Percentiles rank a stretch among this genome's conserved stretches.
Conservation (phyloP, 2,888 invertebrate genomes). For the Steinernema hermaphroditum region DNA sequence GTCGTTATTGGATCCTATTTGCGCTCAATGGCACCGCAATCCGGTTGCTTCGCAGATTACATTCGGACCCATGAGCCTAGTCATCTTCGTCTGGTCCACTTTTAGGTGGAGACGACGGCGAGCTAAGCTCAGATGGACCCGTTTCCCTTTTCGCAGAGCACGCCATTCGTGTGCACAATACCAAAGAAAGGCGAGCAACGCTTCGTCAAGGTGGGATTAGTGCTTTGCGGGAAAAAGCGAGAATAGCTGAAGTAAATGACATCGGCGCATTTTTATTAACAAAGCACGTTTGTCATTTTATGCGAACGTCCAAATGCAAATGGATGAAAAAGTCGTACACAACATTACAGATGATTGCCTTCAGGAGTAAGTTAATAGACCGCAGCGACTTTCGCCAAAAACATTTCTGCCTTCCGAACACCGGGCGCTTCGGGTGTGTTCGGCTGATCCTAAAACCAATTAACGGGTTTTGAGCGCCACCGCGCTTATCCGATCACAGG, state of each 20-base stretch:
- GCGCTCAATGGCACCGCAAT: conserved; percentile 25
- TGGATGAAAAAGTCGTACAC: too few relatives aligned
- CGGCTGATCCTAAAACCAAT: conserved; percentile 23
- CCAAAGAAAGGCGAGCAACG: neutral
- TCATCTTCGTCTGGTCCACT: neutral
- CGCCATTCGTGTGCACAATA: neutral
- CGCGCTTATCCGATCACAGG: conserved; percentile 30
- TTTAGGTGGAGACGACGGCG: conserved; percentile 7
- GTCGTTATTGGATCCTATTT: conserved; percentile 28
- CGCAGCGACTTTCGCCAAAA: conserved; percentile 31
- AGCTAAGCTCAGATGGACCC: neutral
- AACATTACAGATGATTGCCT: too few relatives aligned
- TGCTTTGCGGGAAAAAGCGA: too few relatives aligned
- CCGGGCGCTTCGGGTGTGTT: neutral
- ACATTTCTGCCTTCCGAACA: conserved; percentile 10
- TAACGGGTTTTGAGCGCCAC: conserved; percentile 29
- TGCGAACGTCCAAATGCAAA: too few relatives aligned
- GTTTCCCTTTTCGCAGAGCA: conserved; percentile 6
- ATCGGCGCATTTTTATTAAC: too few relatives aligned
- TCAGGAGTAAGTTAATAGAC: too few relatives aligned
- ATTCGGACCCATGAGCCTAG: neutral
- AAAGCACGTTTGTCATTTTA: too few relatives aligned
- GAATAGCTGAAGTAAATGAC: too few relatives aligned
- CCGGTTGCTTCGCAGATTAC: conserved; percentile 16
- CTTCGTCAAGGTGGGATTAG: neutral